Evolutionary conservation across 2,888 invertebrate genomes (phyloP), one percentile per base, ranked within the genome.

Genomic region (Caenorhabditis doughertyi): DNA sequence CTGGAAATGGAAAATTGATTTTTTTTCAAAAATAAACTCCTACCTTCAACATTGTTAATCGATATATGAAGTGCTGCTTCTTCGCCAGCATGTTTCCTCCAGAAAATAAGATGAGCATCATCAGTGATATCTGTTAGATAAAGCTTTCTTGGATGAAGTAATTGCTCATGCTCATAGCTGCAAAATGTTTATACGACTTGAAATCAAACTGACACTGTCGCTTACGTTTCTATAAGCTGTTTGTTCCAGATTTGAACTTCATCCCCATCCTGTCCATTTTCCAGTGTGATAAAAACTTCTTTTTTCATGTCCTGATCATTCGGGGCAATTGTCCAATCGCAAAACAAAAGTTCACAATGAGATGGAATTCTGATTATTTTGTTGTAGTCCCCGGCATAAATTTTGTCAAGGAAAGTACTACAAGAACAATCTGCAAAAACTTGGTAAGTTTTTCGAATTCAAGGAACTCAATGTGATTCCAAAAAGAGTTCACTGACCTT

Each of bases 311-410:
- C 8, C 35, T 23, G 27, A 11, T 11, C 27, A n/a, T n/a, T 16
- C 11, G 55, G 32, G 8, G 21, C 39, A 5, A 51, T 23, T 1
- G 25, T 51, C 65, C 65, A 65, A 21, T 29, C 18, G 16, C 65
- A 65, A 21, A 65, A 65, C 18, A 65, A 2, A 3, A 51, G 3
- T 0, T 65, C 65, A 49, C 65, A 65, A 16, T 65, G 32, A 21
- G 32, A 8, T 3, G 65, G 65, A 18, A 65, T 51, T 1, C 11
- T 21, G 16, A 65, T 51, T 18, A 0, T 25, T 23, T 42, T 25
- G 3, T 7, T 21, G 47, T 16, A 29, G 16, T 32, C 32, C 1
- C 3, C 18, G 1, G 9, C 8, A 49, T 51, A 8, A 2, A 13
- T 13, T 8, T 47, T 47, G 5, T 47, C 4, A 18, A 3, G 4